Conservation (phyloP, 1,140 invertebrate species). For the Cherax destructor region DNA sequence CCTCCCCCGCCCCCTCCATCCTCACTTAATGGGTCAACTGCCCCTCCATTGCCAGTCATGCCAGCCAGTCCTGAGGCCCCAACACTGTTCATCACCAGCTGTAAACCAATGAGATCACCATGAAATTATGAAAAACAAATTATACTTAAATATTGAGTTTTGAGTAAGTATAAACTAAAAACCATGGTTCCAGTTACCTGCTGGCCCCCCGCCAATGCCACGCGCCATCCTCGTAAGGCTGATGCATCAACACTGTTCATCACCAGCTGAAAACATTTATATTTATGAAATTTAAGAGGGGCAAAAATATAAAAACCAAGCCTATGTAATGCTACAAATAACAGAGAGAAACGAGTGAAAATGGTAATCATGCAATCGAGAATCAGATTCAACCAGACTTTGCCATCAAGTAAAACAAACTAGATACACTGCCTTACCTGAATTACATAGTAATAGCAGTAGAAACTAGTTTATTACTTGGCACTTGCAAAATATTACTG, state of each 20-base stretch:
- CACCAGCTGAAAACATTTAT: constrained; percentile 55
- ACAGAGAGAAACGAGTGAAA: not conserved
- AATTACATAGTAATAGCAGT: no score
- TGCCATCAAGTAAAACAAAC: no score
- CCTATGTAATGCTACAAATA: not conserved
- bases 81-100: constrained; percentile 67
- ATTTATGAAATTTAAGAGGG: not conserved
- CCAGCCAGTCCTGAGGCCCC: constrained; percentile 45
- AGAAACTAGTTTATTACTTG: no score
- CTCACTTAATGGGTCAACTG: constrained; percentile 35
- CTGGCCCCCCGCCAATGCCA: constrained; percentile 55
- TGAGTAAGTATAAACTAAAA: not conserved
- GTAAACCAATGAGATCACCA: not conserved
- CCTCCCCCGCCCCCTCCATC: constrained; percentile 40
- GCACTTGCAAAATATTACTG: no score
- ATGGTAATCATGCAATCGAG: no score
- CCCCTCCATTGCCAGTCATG: constrained; percentile 33
- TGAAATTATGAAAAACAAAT: not conserved
- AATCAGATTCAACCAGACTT: no score
- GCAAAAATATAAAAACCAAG: not conserved
- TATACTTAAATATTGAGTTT: not conserved
- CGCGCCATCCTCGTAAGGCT: constrained; percentile 57
- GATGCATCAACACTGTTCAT: constrained; percentile 67
- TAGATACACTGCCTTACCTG: no score
- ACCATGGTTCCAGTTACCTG: constrained; percentile 37